These are phyloP conservation scores for Malacosoma neustria DNA, from an alignment of 2,888 invertebrate species.

Conservation along the genomic window DNA sequence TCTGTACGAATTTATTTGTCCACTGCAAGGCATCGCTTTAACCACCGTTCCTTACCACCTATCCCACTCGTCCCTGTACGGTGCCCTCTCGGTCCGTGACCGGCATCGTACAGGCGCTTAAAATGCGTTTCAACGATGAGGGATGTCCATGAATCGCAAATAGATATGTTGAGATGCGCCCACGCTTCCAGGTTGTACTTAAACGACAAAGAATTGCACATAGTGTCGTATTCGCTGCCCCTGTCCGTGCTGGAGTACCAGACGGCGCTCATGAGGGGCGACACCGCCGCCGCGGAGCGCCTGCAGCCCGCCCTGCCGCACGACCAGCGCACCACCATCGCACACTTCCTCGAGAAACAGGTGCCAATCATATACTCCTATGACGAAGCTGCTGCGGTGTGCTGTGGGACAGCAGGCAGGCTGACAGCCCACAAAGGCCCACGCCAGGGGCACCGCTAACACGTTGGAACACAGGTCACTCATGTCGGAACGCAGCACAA, in stretches of 20 bases:
- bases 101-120: too few relatives aligned
- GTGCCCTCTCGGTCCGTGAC: too few relatives aligned
- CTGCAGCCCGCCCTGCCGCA: slow-evolving; percentile 43
- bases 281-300: slow-evolving; percentile 22
- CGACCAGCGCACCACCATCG: slow-evolving; percentile 34
- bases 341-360: not conserved
- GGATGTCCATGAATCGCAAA: too few relatives aligned
- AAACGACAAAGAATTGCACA: too few relatives aligned
- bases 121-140: too few relatives aligned
- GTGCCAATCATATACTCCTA: slow-evolving; percentile 6
- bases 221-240: too few relatives aligned
- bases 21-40: too few relatives aligned
- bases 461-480: not conserved
- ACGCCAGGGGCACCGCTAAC: slow-evolving; percentile 42
- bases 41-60: too few relatives aligned
- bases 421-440: slow-evolving; percentile 32
- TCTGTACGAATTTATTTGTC: too few relatives aligned
- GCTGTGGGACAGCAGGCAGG: slow-evolving; percentile 25
- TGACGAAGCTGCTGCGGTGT: slow-evolving; percentile 28
- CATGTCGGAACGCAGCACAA: slow-evolving; percentile 20
- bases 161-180: too few relatives aligned
- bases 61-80: too few relatives aligned
- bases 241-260: slow-evolving; percentile 42
- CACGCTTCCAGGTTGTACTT: too few relatives aligned
- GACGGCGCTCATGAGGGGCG: slow-evolving; percentile 19